Evolutionary conservation across 64 coral and sea anemone genomes (phyloP).

Genomic region (Cladopsammia gracilis): DNA sequence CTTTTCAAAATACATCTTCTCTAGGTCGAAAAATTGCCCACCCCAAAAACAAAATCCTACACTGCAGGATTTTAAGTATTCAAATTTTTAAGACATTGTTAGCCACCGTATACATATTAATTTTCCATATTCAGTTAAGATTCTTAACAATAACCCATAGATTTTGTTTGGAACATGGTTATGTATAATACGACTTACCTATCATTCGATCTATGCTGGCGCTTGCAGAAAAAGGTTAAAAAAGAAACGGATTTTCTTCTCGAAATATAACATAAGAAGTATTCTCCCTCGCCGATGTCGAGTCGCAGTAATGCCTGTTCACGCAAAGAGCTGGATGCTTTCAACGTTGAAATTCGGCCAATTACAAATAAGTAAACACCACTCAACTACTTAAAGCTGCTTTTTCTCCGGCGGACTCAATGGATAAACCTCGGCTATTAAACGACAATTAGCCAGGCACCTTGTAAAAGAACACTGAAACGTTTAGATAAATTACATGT

Average conservation of each 20-base stretch:
- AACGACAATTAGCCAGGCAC: conserved; percentile 31
- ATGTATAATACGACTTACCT: background rate
- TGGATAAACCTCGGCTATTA: conserved; percentile 45
- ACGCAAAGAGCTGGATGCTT: conserved; percentile 13
- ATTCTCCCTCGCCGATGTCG: background rate
- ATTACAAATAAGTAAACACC: conserved; percentile 47
- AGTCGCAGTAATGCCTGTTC: background rate
- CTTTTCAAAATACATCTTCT: too few species aligned
- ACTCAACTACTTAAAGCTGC: conserved; percentile 53
- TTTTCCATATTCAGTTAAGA: too few species aligned
- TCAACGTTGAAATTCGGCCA: conserved; percentile 47
- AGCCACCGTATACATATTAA: too few species aligned
- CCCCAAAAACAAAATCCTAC: too few species aligned
- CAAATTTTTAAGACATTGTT: too few species aligned
- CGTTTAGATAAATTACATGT: conserved; percentile 25
- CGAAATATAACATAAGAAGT: background rate
- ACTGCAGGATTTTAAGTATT: too few species aligned
- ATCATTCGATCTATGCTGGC: background rate
- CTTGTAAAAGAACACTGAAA: conserved; percentile 16
- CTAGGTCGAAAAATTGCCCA: too few species aligned
- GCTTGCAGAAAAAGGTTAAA: background rate
- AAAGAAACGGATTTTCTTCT: background rate
- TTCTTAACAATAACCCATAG: too few species aligned
- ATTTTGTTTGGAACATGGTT: too few species aligned
- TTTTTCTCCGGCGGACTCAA: conserved; percentile 32